Evolutionary conservation across 2,797 vertebrate genomes (phyloP).

Genomic region (Karalla daura): DNA sequence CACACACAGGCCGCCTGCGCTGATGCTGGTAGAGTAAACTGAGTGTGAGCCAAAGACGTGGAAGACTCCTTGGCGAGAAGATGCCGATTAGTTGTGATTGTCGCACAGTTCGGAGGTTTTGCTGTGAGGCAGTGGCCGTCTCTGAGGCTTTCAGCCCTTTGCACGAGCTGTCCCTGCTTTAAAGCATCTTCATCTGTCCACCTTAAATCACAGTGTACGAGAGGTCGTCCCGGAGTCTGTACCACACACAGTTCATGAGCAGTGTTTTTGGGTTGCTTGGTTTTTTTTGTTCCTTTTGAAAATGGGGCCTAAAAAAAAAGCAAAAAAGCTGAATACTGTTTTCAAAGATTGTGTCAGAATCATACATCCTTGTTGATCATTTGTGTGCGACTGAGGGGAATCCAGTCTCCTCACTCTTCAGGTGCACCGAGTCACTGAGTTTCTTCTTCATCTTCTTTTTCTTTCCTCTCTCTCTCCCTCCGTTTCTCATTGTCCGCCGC

Average conservation of each 20-base stretch:
- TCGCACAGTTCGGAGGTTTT: conserved; percentile 50
- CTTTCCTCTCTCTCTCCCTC: conserved; percentile 28
- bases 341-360: conserved; percentile 69
- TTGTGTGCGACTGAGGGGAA: conserved; percentile 47
- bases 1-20: conserved; percentile 62
- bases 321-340: conserved; percentile 79
- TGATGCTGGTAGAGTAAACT: conserved; percentile 60
- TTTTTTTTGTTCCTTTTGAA: conserved; percentile 73
- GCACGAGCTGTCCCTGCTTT: conserved; percentile 29
- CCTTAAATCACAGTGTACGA: conserved; percentile 59
- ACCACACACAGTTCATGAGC: conserved; percentile 26
- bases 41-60: conserved; percentile 73
- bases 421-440: conserved; percentile 36
- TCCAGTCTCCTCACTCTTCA: conserved; percentile 60
- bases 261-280: conserved; percentile 40
- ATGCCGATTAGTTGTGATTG: conserved; percentile 72
- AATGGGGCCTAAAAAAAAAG: conserved; percentile 42
- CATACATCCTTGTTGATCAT: conserved; percentile 77
- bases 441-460: conserved; percentile 25
- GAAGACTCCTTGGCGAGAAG: conserved; percentile 79
- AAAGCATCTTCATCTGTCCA: conserved; percentile 48
- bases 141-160: conserved; percentile 30
- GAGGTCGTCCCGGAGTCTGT: conserved; percentile 29
- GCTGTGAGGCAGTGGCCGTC: conserved; percentile 2
- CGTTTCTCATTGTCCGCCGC: conserved; percentile 45